phyloP scores from a whole-genome alignment of 2,113 vertebrate genomes.

The Peucedramus taeniatus region DNA sequence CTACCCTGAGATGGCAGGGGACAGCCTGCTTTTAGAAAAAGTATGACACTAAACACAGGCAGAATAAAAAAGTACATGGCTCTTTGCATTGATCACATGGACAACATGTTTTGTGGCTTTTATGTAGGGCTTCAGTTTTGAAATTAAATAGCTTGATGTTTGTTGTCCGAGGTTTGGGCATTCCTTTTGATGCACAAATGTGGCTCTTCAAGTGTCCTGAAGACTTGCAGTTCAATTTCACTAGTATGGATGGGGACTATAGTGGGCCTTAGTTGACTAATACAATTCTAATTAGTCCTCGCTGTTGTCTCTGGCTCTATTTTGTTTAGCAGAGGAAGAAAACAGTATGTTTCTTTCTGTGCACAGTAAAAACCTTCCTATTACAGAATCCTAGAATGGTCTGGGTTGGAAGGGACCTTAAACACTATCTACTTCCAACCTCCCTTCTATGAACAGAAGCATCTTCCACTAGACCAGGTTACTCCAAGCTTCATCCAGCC shows the following conservation, averaged over 20 bases:
- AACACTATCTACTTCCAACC: neutral
- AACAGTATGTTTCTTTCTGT: neutral
- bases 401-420: neutral
- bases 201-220: neutral
- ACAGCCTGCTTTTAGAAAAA: neutral
- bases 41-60: neutral
- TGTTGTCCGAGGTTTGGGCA: neutral
- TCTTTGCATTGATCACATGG: neutral
- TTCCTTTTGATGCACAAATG: neutral
- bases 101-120: neutral
- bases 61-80: neutral
- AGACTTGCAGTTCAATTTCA: neutral
- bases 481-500: too few relatives aligned
- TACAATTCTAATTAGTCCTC: neutral
- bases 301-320: neutral
- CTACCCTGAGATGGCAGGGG: neutral
- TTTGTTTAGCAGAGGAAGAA: neutral
- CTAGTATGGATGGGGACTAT: neutral
- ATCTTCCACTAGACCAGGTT: neutral
- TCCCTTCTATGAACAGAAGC: neutral
- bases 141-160: neutral
- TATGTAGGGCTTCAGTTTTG: neutral
- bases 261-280: neutral
- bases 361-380: neutral
- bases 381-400: neutral